Evolutionary conservation across 2,797 vertebrate genomes (phyloP), one percentile per base, ranked within the genome.

Genomic region (Gobionotothen gibberifrons): DNA sequence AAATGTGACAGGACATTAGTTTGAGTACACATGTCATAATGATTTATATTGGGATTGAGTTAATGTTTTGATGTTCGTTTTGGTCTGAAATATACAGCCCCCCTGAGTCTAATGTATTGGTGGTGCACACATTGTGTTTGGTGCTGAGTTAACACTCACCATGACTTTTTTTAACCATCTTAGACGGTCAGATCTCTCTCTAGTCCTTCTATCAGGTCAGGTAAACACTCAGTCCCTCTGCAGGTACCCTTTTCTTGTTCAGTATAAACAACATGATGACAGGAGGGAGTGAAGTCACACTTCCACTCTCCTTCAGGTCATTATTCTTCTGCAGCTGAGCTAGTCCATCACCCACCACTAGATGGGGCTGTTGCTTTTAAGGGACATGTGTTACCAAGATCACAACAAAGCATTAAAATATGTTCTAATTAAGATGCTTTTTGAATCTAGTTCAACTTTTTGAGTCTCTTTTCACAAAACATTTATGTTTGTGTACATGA

Each of bases 81-180:
- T 60, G 40, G 14, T 82, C 69, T 56, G 56, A 78, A 65, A 44
- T 44, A 77, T 66, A 65, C 69, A 70, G 60, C 67, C 69, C 80
- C 87, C 86, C 68, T 63, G 46, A 75, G 67, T 85, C 69, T 71
- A 40, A 76, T 56, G 59, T 81, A 72, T 78, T 79, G 80, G 74
- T 83, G 74, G 72, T 69, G 85, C 83, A 73, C 82, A 86, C 70
- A 86, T 79, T 78, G 86, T 87, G 68, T 89, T 89, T 90, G 90
- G 89, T 92, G 87, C 87, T 91, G 79, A 77, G 86, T 89, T 88
- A 91, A 92, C 89, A 88, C 61, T 80, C 64, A 58, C 72, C 43
- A 14, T 74, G 68, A 80, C 62, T 75, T 85, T 85, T 81, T 72
- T 61, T 79, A 46, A 74, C 64, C 60, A 32, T 79, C 21, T 36